Conservation (phyloP, 2,113 vertebrate genomes). For the Cervus canadensis region DNA sequence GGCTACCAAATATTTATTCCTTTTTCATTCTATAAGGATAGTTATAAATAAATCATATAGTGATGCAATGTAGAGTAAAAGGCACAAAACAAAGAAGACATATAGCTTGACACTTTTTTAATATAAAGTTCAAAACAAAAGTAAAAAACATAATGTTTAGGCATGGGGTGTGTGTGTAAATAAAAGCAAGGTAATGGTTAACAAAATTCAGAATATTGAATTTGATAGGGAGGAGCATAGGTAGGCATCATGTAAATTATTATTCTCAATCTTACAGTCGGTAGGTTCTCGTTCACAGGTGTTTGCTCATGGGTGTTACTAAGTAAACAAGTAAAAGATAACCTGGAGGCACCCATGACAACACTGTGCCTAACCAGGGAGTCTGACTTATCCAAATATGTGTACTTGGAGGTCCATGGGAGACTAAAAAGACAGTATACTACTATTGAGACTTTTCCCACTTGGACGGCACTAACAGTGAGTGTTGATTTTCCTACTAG, state of each 20-base stretch:
- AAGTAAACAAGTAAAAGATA: not conserved
- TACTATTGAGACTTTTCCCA: not conserved
- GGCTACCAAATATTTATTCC: not conserved
- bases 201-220: not conserved
- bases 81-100: not conserved
- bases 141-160: not conserved
- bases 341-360: not conserved
- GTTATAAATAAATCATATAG: not conserved
- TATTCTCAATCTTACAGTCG: not conserved
- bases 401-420: not conserved
- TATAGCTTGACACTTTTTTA: not conserved
- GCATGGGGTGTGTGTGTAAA: not conserved
- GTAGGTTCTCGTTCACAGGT: not conserved
- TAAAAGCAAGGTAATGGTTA: not conserved
- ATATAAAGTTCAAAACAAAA: slow-evolving; percentile 10
- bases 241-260: not conserved
- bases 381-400: not conserved
- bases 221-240: not conserved
- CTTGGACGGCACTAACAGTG: not conserved
- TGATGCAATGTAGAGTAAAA: not conserved
- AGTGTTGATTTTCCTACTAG: not conserved
- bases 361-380: not conserved
- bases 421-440: not conserved
- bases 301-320: slow-evolving; percentile 2
- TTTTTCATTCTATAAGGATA: not conserved